Conservation (phyloP, 2,797 vertebrate species). For the Alcedo quadribrachys region DNA sequence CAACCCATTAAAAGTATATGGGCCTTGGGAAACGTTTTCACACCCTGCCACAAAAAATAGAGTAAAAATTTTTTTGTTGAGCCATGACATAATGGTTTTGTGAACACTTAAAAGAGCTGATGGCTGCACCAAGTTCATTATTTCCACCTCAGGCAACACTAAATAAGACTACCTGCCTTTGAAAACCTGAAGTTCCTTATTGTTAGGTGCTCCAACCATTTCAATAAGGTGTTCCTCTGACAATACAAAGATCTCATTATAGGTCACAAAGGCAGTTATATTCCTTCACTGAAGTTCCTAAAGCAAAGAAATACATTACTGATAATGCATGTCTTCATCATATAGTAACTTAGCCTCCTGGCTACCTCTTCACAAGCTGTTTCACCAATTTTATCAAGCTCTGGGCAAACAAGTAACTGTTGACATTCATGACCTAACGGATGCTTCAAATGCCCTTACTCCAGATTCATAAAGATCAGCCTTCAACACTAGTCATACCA, state of each 20-base stretch:
- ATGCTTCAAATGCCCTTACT: neutral
- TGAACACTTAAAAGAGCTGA: neutral
- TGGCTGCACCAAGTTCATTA: conserved; percentile 21
- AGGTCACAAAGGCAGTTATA: neutral
- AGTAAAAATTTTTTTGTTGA: neutral
- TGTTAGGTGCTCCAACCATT: neutral
- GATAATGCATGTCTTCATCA: neutral
- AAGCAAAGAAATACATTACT: neutral
- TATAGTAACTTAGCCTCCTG: neutral
- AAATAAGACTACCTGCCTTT: neutral
- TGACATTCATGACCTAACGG: neutral
- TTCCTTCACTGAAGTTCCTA: neutral
- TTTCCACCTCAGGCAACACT: neutral
- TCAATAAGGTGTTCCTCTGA: neutral
- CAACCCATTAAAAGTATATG: neutral
- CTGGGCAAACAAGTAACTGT: neutral
- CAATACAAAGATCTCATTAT: neutral
- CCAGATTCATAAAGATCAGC: neutral
- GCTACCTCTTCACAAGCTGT: neutral
- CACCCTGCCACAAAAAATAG: conserved; percentile 4
- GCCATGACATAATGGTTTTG: neutral
- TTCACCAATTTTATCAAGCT: neutral
- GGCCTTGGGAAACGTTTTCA: conserved; percentile 39
- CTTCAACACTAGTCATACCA: neutral
- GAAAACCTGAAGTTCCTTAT: neutral